Conservation (phyloP, 2,113 vertebrate species). For the Phodopus roborovskii region DNA sequence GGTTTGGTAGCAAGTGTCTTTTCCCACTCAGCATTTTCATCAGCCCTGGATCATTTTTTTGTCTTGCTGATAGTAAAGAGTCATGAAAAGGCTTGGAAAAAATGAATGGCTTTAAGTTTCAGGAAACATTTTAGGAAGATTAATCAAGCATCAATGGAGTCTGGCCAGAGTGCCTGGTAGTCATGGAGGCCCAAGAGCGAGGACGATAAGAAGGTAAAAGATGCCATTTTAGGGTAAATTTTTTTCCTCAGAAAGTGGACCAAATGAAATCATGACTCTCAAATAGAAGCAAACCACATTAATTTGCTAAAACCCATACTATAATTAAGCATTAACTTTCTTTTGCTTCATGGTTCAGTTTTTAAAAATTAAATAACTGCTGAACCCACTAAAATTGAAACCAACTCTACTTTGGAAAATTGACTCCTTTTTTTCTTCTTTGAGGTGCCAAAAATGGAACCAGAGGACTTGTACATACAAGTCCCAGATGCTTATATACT, state of each 20-base stretch:
- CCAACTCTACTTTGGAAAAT: constrained; percentile 31
- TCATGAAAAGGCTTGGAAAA: constrained; percentile 31
- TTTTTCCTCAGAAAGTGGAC: background rate
- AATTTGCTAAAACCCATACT: constrained; percentile 43
- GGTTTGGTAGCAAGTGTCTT: background rate
- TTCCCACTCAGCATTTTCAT: background rate
- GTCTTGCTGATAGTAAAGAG: background rate
- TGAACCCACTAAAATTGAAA: constrained; percentile 27
- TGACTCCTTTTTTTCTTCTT: background rate
- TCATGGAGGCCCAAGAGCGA: background rate
- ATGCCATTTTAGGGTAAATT: constrained; percentile 25
- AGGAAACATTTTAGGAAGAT: constrained; percentile 28
- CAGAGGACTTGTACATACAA: background rate
- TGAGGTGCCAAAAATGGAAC: background rate
- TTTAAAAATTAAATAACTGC: constrained; percentile 15
- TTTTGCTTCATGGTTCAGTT: constrained; percentile 37
- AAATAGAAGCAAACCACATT: constrained; percentile 41
- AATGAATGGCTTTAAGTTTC: constrained; percentile 3
- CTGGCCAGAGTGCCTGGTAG: background rate
- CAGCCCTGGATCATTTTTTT: background rate
- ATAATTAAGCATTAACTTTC: constrained; percentile 45
- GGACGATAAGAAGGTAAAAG: constrained; percentile 21
- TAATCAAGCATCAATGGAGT: background rate
- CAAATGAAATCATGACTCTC: constrained; percentile 53
- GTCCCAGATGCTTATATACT: background rate